phyloP scores from a whole-genome alignment of 2,797 vertebrate species.

The Halcyon leucocephala region DNA sequence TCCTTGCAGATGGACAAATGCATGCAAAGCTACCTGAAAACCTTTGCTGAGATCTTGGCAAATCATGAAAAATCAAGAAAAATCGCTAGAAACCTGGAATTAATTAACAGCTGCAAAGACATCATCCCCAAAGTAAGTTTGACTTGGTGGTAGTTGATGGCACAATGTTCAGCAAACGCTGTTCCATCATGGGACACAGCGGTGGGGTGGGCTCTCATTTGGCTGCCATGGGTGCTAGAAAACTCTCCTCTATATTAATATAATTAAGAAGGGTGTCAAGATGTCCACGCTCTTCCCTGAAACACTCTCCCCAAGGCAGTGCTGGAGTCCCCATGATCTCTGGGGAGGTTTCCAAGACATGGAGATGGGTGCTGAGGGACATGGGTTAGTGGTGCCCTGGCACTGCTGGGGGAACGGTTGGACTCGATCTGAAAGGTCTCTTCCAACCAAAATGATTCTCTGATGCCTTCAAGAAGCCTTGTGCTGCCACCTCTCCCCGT shows the following conservation, averaged over 20 bases:
- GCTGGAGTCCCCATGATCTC: not conserved
- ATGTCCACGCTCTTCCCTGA: not conserved
- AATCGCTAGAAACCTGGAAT: fast-evolving
- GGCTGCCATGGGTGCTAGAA: not conserved
- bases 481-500: not conserved
- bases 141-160: not conserved
- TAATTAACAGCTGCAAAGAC: fast-evolving
- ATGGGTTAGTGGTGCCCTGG: not conserved
- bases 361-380: not conserved
- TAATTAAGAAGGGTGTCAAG: not conserved
- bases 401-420: not conserved
- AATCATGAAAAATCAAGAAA: fast-evolving
- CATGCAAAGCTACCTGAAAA: not conserved
- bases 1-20: constrained; percentile 26
- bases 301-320: not conserved
- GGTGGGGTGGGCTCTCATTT: not conserved
- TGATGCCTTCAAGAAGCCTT: not conserved
- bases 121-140: not conserved
- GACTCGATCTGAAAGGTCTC: not conserved
- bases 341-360: not conserved
- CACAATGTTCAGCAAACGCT: not conserved
- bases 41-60: not conserved
- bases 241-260: not conserved
- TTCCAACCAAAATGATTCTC: not conserved
- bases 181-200: fast-evolving